Base-by-base conservation (phyloP, 2,888 invertebrate genomes). In the Acleris cristana region DNA sequence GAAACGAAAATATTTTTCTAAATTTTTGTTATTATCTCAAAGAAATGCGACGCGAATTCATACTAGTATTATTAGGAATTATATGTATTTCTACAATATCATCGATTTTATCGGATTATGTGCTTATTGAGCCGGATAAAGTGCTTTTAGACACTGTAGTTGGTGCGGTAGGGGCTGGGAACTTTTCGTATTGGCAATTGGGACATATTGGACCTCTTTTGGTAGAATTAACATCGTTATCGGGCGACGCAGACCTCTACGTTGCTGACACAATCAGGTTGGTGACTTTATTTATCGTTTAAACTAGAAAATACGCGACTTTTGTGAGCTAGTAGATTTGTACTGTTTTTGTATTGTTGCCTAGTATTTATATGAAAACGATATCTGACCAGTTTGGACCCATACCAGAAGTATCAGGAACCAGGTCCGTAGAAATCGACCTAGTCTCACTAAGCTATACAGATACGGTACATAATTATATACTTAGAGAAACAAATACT, bases 121-220 rank as follows among this genome's bases (percentile, higher is more conserved):
- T 83, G 48, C 86, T 80, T 54, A 74, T 81, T 53, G 84, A 85
- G 52, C 70, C 75, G 0, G 86, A 89, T 66, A 88, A 86, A 80
- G 74, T 89, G 63, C 75, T 90, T 0, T 72, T 92, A 70, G 90
- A 92, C 69, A 88, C 88, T 0, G 91, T 92, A 0, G 78, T 80
- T 0, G 92, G 92, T 0, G 74, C 76, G 0, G 92, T 92, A 0
- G 88, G 89, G 0, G 89, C 89, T 1, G 92, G 92, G 0, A 92
- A 92, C 79, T 91, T 90, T 71, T 89, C 92, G 0, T 92, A 90
- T 65, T 92, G 92, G 92, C 90, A 91, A 76, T 75, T 90, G 10
- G 88, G 87, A 0, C 89, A 92, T 49, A 75, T 76, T 0, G 92
- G 92, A 1, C 88, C 87, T 18, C 57, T 92, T 49, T 65, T 87